phyloP scores from a whole-genome alignment of 2,113 vertebrate species.

The Conger conger region DNA sequence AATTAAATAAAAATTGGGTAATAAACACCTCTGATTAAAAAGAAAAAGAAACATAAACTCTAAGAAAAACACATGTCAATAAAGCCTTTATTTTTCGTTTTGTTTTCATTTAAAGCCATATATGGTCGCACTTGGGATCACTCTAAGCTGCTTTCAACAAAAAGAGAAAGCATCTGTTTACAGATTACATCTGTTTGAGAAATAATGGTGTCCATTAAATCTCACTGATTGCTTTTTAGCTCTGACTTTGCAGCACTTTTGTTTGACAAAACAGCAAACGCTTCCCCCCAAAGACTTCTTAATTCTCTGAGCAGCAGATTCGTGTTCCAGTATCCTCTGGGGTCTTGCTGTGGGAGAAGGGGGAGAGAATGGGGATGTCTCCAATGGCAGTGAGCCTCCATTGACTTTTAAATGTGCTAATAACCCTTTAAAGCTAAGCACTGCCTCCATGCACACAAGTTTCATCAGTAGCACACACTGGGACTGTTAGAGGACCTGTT shows the following conservation, averaged over 20 bases:
- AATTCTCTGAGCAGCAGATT: neutral
- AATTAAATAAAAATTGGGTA: neutral
- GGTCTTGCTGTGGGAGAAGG: neutral
- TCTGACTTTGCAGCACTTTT: conserved; percentile 8
- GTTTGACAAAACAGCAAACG: neutral
- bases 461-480: conserved; percentile 35
- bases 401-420: conserved; percentile 31
- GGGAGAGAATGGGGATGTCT: neutral
- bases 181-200: conserved; percentile 12
- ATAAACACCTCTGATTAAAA: neutral
- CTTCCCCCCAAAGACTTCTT: neutral
- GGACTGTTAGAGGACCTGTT: conserved; percentile 50
- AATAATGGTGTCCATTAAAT: neutral
- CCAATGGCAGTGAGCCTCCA: neutral
- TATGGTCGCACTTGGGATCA: neutral
- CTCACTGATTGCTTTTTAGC: conserved; percentile 13
- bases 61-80: neutral
- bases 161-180: neutral
- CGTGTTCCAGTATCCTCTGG: conserved; percentile 1
- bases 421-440: conserved; percentile 34
- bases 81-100: neutral
- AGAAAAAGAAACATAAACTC: neutral
- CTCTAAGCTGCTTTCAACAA: conserved; percentile 6
- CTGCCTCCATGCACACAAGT: conserved; percentile 23
- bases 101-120: neutral